Evolutionary conservation across 2,888 invertebrate genomes (phyloP), one percentile per base, ranked within the genome.

Genomic region (Amphipoea oculea): DNA sequence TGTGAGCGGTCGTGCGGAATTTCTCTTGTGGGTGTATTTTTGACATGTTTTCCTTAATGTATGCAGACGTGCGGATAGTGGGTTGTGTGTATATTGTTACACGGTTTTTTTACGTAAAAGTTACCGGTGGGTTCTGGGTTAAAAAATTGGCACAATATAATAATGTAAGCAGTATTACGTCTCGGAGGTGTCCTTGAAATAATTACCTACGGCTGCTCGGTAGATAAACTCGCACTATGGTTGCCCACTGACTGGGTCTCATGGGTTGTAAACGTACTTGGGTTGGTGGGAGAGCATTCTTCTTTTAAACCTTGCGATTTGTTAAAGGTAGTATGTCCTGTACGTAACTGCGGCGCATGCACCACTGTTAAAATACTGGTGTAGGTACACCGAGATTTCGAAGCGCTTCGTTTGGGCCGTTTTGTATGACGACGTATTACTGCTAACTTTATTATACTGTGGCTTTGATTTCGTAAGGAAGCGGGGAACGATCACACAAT

Each of bases 121-220:
- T 45, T 57, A 45, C 29, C n/a, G 14, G 29, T 70, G n/a, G n/a
- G n/a, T n/a, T n/a, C n/a, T n/a, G n/a, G n/a, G 42, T 67, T 85
- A 54, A 20, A 54, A 20, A 3, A 20, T 54, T 54, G 2, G 2
- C 23, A 23, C 57, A n/a, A 23, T 57, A 57, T 57, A 57, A 57
- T 57, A n/a, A 57, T n/a, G 11, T n/a, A 11, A 57, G 57, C 57
- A 57, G 57, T 23, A 57, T 57, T n/a, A 23, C 9, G 57, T 57
- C 9, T 57, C n/a, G n/a, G 11, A 0, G 2, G 57, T 23, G 9
- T 23, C 9, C 1, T 9, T 57, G 57, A 57, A 57, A 9, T 57
- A 20, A 20, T 54, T 20, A 23, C 23, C 57, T 57, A 23, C 23
- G 23, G 23, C 23, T 23, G 9, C 23, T 57, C 9, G 57, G 57